phyloP scores from a whole-genome alignment of 1,140 invertebrate genomes.

The Drosophila bifasciata region DNA sequence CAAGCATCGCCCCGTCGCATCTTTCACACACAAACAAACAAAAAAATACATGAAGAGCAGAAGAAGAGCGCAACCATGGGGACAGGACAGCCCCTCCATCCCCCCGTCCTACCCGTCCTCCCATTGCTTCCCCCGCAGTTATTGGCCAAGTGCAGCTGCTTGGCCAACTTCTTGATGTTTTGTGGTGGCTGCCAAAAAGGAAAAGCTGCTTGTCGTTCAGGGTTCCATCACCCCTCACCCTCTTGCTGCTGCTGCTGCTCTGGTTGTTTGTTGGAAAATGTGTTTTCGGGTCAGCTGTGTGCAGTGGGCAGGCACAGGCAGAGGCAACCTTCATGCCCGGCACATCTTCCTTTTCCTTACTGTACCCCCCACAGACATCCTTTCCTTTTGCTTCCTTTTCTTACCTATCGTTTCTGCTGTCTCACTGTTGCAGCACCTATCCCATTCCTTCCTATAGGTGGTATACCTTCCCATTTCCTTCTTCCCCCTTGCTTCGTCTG shows the following conservation, averaged over 20 bases:
- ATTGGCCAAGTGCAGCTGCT: constrained; percentile 45
- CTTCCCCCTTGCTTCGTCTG: too few species aligned
- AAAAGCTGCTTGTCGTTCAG: constrained; percentile 44
- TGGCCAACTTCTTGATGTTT: constrained; percentile 69
- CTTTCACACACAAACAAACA: constrained; percentile 44
- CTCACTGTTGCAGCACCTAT: too few species aligned
- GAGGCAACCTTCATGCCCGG: constrained; percentile 24
- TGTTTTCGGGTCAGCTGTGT: constrained; percentile 80
- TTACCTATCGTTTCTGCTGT: too few species aligned
- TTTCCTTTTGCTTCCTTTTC: too few species aligned
- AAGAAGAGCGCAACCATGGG: constrained; percentile 29
- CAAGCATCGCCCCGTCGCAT: constrained; percentile 56
- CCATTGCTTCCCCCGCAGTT: constrained; percentile 1
- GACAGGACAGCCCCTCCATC: neutral
- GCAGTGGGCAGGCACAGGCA: too few species aligned
- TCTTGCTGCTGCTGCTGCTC: constrained; percentile 5
- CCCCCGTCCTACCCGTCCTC: neutral
- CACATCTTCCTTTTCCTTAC: neutral
- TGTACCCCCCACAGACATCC: too few species aligned
- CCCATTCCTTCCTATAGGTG: neutral
- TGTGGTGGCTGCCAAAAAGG: constrained; percentile 67
- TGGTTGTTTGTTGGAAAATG: constrained; percentile 62
- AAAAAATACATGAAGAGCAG: constrained; percentile 56
- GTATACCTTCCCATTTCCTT: too few species aligned
- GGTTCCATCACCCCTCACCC: neutral